Conservation (phyloP, 1,140 invertebrate species). For the Saxidomus purpurata region DNA sequence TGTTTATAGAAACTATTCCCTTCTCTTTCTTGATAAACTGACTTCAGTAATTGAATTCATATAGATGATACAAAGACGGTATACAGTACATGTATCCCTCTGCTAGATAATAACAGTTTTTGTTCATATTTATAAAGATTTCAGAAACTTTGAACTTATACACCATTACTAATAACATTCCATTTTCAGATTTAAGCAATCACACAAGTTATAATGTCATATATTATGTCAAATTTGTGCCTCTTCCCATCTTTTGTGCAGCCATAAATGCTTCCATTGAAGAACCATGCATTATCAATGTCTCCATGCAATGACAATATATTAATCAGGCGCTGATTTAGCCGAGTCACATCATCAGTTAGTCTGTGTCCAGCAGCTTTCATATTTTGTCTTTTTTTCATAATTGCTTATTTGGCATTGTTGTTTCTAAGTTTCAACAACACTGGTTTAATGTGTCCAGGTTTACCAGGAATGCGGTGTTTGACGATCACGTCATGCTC, state of each 20-base stretch:
- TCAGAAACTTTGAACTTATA: too few relatives aligned
- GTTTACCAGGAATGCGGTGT: too few relatives aligned
- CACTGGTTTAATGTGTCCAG: too few relatives aligned
- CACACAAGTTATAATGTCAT: neutral
- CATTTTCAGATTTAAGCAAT: neutral
- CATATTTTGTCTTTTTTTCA: conserved; percentile 67
- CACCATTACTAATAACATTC: too few relatives aligned
- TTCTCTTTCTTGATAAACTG: neutral
- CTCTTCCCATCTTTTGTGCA: neutral
- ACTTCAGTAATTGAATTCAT: neutral
- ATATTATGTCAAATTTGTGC: neutral
- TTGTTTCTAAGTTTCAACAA: too few relatives aligned
- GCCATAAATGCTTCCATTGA: neutral
- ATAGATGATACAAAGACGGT: too few relatives aligned
- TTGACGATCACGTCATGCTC: too few relatives aligned
- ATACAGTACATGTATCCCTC: too few relatives aligned
- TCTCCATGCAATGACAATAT: neutral
- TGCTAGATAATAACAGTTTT: too few relatives aligned
- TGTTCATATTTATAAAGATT: too few relatives aligned
- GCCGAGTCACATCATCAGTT: neutral
- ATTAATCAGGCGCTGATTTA: neutral
- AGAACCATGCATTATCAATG: neutral
- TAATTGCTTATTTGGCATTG: neutral
- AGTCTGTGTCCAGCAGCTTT: neutral
- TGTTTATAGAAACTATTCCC: neutral